A percentile compares a stretch with the other conserved stretches of the same genome.
Conservation (phyloP, 2,888 invertebrate species). For the Synanthedon vespiformis region DNA sequence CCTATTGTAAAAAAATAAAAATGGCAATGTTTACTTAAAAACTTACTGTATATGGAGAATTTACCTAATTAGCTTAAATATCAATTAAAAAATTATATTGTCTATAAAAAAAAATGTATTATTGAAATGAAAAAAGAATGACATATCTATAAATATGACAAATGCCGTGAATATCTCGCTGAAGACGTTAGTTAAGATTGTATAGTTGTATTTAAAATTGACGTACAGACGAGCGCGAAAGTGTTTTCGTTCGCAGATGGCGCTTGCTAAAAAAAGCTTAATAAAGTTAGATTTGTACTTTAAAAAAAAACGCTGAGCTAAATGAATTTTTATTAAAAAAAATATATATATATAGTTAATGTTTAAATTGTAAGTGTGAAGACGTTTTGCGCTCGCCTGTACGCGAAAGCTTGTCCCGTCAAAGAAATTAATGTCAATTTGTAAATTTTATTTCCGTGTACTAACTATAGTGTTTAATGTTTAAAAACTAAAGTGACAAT, state of each 20-base stretch:
- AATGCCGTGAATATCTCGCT: constrained; percentile 14
- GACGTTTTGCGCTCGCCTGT: constrained; percentile 36
- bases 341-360: constrained; percentile 9
- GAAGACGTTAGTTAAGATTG: constrained; percentile 16
- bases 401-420: constrained; percentile 15
- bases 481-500: background rate
- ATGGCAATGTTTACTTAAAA: background rate
- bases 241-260: background rate
- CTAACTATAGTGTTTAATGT: background rate
- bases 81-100: constrained; percentile 9
- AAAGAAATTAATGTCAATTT: constrained; percentile 32
- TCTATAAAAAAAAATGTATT: constrained; percentile 6
- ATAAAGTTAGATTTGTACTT: constrained; percentile 35
- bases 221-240: constrained; percentile 40
- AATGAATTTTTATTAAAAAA: constrained; percentile 2
- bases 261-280: constrained; percentile 22
- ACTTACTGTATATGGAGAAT: background rate
- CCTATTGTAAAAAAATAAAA: background rate
- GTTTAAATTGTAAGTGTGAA: background rate
- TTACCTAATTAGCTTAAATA: background rate
- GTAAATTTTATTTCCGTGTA: constrained; percentile 13
- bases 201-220: constrained; percentile 15
- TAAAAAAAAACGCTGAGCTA: constrained; percentile 17
- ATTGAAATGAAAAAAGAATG: constrained; percentile 16
- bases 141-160: constrained; percentile 37